These are phyloP conservation scores for Bombus superbus DNA, from an alignment of 1,140 invertebrate species.

Conservation along the genomic window DNA sequence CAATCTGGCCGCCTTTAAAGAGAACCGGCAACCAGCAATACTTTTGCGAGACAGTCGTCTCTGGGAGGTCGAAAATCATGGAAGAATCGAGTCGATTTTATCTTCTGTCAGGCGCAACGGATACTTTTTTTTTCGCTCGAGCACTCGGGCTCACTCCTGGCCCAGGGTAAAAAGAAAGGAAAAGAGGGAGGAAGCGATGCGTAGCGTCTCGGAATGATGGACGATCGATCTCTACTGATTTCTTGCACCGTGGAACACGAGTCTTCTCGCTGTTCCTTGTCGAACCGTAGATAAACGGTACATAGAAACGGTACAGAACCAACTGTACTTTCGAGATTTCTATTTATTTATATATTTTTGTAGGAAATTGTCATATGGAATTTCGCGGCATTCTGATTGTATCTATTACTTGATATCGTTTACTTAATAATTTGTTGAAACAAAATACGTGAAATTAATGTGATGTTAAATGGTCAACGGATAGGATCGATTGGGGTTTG, in stretches of 20 bases:
- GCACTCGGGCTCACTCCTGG: not conserved
- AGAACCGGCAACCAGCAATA: constrained; percentile 7
- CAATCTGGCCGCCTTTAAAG: constrained; percentile 38
- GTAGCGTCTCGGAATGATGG: constrained; percentile 33
- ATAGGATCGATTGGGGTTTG: not conserved
- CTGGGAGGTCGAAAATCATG: not conserved
- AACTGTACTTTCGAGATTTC: not conserved
- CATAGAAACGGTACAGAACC: too few species aligned
- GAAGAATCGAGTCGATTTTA: constrained; percentile 45
- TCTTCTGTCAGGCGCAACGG: constrained; percentile 44
- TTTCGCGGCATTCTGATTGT: not conserved
- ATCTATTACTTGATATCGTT: not conserved
- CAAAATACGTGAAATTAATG: not conserved
- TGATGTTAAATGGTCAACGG: not conserved
- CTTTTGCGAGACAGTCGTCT: constrained; percentile 9
- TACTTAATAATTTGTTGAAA: not conserved
- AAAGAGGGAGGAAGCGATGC: constrained; percentile 42
- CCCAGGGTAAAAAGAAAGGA: constrained; percentile 43
- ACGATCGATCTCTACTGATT: constrained; percentile 51
- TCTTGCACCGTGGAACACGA: constrained; percentile 60
- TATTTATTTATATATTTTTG: not conserved
- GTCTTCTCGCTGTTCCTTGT: constrained; percentile 54
- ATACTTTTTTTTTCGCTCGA: constrained; percentile 24
- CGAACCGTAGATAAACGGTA: not conserved
- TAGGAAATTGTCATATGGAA: not conserved